Evolutionary conservation across 2,797 vertebrate species (phyloP), one percentile per base, ranked within the genome.

Genomic region (Toxotes lorentzi): DNA sequence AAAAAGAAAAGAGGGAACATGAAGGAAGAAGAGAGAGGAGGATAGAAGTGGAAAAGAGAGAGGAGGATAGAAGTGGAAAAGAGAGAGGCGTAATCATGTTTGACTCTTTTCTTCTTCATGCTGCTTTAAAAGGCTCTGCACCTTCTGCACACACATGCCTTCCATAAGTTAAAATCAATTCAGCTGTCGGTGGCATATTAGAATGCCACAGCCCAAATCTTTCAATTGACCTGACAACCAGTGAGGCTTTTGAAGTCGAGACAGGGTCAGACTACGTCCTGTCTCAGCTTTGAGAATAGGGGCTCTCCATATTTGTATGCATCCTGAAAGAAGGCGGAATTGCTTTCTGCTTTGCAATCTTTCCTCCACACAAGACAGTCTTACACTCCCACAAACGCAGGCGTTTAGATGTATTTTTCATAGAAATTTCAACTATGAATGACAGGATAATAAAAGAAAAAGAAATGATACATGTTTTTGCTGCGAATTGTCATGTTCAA

Each of bases 191-290:
- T 7, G 27, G 34, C 47, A 24, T 23, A 63, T 61, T 81, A 35
- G 2, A 82, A 48, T 64, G 35, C 34, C 4, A 16, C 17, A 51
- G 50, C 74, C 64, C 41, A 74, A 75, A 61, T 68, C 54, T 32
- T 62, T 84, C 73, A 66, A 23, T 74, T 73, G 72, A 79, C 54
- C 67, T 57, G 63, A 85, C 64, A 68, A 72, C 57, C 38, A 62
- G 5, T 2, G 45, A 53, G 23, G 35, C 57, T 80, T 75, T 84
- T 70, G n/a, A 74, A 69, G 80, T 74, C 12, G 10, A 50, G 54
- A 16, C 17, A 35, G 70, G 66, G 54, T 86, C 66, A 79, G 41
- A 57, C 38, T 35, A 17, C 41, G 64, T 70, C 57, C 69, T 75
- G 53, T 73, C 56, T 81, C 61, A 77, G 70, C 47, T 64, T 51